Percentiles rank a stretch among this genome's conserved stretches.
Evolutionary conservation across 92 coral and sea anemone species (phyloP).

Genomic region (Actinostola sp.): DNA sequence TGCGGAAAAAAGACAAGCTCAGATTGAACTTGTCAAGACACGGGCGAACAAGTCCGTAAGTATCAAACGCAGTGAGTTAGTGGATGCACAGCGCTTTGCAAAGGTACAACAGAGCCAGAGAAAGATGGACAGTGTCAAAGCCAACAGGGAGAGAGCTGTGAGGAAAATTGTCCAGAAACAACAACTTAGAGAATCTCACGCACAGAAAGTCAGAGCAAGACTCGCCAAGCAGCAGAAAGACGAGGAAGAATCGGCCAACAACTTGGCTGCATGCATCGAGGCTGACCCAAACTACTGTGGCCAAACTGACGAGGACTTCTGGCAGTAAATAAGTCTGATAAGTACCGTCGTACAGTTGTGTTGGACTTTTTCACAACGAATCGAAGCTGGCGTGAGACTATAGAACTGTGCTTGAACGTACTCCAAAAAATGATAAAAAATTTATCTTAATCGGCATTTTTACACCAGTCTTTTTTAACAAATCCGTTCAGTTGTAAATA

Average conservation of each 20-base stretch:
- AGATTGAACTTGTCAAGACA: slow-evolving; percentile 13
- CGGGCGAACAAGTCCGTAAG: slow-evolving; percentile 1
- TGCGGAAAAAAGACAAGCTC: slow-evolving; percentile 7
- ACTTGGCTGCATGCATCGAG: not conserved
- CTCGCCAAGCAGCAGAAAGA: slow-evolving; percentile 7
- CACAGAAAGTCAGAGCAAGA: slow-evolving; percentile 13
- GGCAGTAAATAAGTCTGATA: not conserved
- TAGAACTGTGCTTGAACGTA: too few species aligned
- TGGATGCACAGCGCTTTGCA: not conserved
- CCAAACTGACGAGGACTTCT: not conserved
- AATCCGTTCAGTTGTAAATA: too few species aligned
- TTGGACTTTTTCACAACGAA: too few species aligned
- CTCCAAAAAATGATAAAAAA: too few species aligned
- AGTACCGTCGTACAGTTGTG: not conserved
- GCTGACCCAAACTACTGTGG: slow-evolving; percentile 6
- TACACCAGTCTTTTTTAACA: too few species aligned
- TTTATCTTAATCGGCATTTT: too few species aligned
- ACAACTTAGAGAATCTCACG: not conserved
- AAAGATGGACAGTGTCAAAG: not conserved
- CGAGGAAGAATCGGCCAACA: not conserved
- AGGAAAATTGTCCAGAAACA: slow-evolving; percentile 13
- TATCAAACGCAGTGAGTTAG: not conserved
- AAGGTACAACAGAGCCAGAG: slow-evolving; percentile 18
- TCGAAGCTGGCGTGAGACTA: too few species aligned
- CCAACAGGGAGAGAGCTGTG: slow-evolving; percentile 22